phyloP scores from a whole-genome alignment of 2,888 invertebrate genomes.

The Antitype chi region DNA sequence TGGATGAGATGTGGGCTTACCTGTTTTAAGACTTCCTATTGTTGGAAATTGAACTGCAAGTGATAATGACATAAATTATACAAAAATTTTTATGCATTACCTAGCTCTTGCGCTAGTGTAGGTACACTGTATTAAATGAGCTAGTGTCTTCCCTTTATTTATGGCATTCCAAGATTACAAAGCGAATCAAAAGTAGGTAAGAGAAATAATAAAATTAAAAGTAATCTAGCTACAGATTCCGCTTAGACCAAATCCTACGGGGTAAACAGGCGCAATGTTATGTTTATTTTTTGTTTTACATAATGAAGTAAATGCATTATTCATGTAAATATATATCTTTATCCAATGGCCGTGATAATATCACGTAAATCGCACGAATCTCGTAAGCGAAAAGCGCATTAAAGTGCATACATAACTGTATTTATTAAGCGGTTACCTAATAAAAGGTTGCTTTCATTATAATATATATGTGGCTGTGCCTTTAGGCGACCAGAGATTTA shows the following conservation, averaged over 20 bases:
- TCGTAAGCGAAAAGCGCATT: conserved; percentile 44
- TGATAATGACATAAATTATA: too few species aligned
- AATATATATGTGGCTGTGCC: conserved; percentile 25
- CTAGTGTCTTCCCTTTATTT: too few species aligned
- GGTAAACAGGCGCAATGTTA: too few species aligned
- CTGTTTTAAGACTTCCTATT: background rate
- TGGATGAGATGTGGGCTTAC: background rate
- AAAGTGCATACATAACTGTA: conserved; percentile 36
- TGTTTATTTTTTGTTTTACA: background rate
- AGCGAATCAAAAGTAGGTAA: too few species aligned
- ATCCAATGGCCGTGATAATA: conserved; percentile 12
- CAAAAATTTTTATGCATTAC: too few species aligned
- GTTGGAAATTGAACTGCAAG: background rate
- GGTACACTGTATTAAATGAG: too few species aligned
- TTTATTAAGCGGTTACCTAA: conserved; percentile 54
- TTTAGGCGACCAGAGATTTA: conserved; percentile 44
- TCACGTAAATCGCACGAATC: conserved; percentile 21
- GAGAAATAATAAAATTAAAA: too few species aligned
- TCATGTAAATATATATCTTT: background rate
- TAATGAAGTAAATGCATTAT: background rate
- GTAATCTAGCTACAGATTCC: too few species aligned
- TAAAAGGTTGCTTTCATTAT: conserved; percentile 46
- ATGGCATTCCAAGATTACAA: too few species aligned
- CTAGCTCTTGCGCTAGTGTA: too few species aligned
- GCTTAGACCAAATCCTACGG: too few species aligned